A percentile compares a stretch with the other conserved stretches of the same genome.
These are phyloP conservation scores for Axis porcinus DNA, from an alignment of 2,113 vertebrate species.

Conservation along the genomic window DNA sequence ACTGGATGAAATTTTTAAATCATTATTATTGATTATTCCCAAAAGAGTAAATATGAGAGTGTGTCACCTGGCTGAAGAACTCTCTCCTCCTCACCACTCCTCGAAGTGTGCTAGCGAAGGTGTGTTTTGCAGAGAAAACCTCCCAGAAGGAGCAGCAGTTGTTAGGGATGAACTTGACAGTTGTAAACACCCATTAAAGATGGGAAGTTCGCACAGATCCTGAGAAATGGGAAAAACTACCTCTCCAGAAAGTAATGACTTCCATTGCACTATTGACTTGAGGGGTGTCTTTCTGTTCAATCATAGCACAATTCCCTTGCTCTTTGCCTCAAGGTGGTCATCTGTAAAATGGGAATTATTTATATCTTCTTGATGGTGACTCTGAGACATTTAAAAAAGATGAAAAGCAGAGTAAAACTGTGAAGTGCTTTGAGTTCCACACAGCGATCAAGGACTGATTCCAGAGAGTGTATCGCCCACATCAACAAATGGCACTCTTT, in stretches of 20 bases:
- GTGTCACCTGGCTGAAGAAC: not conserved
- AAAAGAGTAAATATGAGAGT: not conserved
- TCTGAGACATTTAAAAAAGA: not conserved
- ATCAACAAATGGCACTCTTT: conserved; percentile 37
- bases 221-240: not conserved
- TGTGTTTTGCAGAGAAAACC: not conserved
- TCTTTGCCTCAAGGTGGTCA: not conserved
- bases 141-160: not conserved
- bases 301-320: not conserved
- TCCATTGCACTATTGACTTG: not conserved
- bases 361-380: not conserved
- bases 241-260: not conserved
- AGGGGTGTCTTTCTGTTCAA: not conserved
- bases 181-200: not conserved
- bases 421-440: not conserved
- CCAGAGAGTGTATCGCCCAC: not conserved
- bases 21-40: not conserved
- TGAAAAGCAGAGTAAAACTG: conserved; percentile 21
- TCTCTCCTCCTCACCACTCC: not conserved
- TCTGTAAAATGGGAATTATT: not conserved
- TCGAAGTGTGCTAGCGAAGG: not conserved
- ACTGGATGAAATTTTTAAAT: not conserved
- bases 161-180: not conserved
- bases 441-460: not conserved
- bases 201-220: not conserved